These are phyloP conservation scores for Noctilio leporinus DNA, from an alignment of 2,113 vertebrate species.

Conservation along the genomic window DNA sequence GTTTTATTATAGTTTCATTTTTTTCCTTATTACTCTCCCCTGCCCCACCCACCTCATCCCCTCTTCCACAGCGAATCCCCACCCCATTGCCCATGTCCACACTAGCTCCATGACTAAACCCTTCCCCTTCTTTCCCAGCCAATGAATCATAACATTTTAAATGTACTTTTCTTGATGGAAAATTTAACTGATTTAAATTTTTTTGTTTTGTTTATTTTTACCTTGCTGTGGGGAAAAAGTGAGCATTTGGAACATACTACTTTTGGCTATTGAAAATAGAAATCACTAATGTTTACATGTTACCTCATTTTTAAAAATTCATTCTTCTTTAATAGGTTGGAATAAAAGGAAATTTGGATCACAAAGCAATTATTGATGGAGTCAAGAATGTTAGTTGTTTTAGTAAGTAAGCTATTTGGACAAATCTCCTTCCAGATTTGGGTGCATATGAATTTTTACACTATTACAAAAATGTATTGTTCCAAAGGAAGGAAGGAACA, in stretches of 20 bases:
- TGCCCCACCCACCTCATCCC: too few species aligned
- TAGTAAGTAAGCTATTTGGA: conserved; percentile 78
- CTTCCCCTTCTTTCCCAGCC: too few species aligned
- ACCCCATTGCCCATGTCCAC: too few species aligned
- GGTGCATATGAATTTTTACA: not conserved
- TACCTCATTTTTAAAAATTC: conserved; percentile 5
- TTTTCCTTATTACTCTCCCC: too few species aligned
- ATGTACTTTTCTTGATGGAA: conserved; percentile 25
- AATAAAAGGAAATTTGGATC: conserved; percentile 87
- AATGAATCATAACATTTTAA: not conserved
- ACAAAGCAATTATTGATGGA: conserved; percentile 85
- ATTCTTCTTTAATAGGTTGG: conserved; percentile 82
- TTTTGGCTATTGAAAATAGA: not conserved
- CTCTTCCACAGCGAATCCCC: too few species aligned
- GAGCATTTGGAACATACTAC: not conserved
- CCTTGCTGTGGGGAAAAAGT: not conserved
- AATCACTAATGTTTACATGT: not conserved
- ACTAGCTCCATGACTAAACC: too few species aligned
- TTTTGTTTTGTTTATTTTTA: not conserved
- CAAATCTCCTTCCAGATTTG: not conserved
- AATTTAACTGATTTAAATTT: not conserved
- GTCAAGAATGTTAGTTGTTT: conserved; percentile 90
- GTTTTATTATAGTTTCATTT: too few species aligned
- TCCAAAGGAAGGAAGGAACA: not conserved
- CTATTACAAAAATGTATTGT: not conserved